These are phyloP conservation scores for Habrosyne pyritoides DNA, from an alignment of 2,888 invertebrate species.

Conservation along the genomic window DNA sequence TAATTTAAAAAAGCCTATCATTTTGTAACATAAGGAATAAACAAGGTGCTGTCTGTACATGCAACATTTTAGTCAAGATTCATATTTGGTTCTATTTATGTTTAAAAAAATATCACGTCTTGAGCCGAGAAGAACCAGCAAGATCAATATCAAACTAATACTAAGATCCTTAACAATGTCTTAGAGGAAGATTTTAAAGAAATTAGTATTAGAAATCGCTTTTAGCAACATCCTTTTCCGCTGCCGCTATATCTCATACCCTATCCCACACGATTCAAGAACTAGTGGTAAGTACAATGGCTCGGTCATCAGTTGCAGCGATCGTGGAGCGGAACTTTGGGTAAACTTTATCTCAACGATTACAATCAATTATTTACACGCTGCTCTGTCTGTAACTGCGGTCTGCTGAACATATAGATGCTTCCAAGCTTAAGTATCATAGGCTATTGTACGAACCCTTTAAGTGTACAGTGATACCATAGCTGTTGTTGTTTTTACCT, in stretches of 20 bases:
- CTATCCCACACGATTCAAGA: background rate
- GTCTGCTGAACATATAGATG: slow-evolving; percentile 12
- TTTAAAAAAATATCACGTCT: too few relatives aligned
- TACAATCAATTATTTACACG: slow-evolving; percentile 60
- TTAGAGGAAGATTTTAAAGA: slow-evolving; percentile 3
- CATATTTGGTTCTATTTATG: too few relatives aligned
- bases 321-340: slow-evolving; percentile 32
- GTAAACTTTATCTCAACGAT: slow-evolving; percentile 41
- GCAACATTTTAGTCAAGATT: too few relatives aligned
- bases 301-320: slow-evolving; percentile 58
- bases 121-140: too few relatives aligned
- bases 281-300: slow-evolving; percentile 17
- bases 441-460: background rate
- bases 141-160: too few relatives aligned
- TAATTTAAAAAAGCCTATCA: too few relatives aligned
- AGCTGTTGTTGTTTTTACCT: background rate
- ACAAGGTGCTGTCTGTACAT: too few relatives aligned
- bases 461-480: background rate
- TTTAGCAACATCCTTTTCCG: background rate
- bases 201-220: background rate
- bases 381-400: slow-evolving; percentile 25
- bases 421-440: background rate
- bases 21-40: too few relatives aligned
- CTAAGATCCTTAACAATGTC: too few relatives aligned
- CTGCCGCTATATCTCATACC: slow-evolving; percentile 8